Percentiles rank a stretch among this genome's conserved stretches.
phyloP scores from a whole-genome alignment of 2,888 invertebrate species.

The Clunio marinus region DNA sequence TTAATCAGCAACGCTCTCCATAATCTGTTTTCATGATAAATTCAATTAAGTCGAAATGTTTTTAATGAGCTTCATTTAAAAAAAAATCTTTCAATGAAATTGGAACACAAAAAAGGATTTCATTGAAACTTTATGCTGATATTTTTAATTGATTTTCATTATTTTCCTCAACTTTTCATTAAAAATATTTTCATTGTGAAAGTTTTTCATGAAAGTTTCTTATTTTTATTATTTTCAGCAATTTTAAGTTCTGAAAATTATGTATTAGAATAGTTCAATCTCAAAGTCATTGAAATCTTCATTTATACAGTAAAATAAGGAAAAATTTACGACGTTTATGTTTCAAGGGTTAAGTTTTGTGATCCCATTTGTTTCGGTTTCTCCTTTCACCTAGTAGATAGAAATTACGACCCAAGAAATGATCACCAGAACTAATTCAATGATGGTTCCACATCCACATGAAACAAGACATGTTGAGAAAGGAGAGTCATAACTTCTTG shows the following conservation, averaged over 20 bases:
- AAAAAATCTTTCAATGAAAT: slow-evolving; percentile 6
- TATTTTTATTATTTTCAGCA: too few relatives aligned
- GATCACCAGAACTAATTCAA: slow-evolving; percentile 20
- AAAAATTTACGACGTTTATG: slow-evolving; percentile 37
- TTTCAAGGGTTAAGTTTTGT: slow-evolving; percentile 8
- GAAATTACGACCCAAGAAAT: not conserved
- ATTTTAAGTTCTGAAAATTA: too few relatives aligned
- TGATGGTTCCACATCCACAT: not conserved
- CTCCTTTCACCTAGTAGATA: not conserved
- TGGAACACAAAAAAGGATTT: not conserved
- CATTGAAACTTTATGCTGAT: not conserved
- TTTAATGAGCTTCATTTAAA: not conserved
- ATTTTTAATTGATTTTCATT: not conserved
- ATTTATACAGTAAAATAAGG: not conserved
- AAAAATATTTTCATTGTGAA: too few relatives aligned
- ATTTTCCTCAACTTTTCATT: too few relatives aligned
- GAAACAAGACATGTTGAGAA: too few relatives aligned
- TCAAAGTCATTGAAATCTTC: slow-evolving; percentile 7
- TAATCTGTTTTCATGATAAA: too few relatives aligned
- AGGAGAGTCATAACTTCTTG: slow-evolving; percentile 13
- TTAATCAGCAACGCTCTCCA: too few relatives aligned
- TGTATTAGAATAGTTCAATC: too few relatives aligned
- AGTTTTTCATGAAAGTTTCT: too few relatives aligned
- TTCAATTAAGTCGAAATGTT: slow-evolving; percentile 28
- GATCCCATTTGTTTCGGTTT: slow-evolving; percentile 24